These are phyloP conservation scores for Glyptemys insculpta DNA, from an alignment of 2,797 vertebrate species.

Conservation along the genomic window DNA sequence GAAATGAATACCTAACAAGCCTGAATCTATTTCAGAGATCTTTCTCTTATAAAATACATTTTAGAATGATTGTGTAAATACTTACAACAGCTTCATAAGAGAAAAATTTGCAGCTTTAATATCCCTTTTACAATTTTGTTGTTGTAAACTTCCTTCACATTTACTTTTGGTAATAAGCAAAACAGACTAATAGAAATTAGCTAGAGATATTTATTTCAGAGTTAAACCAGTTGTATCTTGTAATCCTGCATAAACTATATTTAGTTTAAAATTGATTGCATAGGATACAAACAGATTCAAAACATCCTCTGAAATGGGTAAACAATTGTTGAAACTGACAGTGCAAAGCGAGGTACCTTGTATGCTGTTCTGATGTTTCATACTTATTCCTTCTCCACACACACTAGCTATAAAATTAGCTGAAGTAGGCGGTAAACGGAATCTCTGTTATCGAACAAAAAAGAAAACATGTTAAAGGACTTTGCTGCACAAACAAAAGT, in stretches of 20 bases:
- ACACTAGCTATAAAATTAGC: conserved; percentile 80
- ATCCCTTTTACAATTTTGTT: neutral
- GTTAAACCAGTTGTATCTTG: neutral
- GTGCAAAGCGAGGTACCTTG: conserved; percentile 65
- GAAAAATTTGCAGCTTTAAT: neutral
- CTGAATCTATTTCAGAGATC: neutral
- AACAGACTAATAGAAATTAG: neutral
- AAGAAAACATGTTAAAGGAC: neutral
- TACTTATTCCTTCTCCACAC: conserved; percentile 43
- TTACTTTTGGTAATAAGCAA: neutral
- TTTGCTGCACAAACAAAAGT: neutral
- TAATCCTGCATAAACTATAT: neutral
- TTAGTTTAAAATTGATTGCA: neutral
- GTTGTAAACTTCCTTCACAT: neutral
- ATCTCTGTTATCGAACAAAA: conserved; percentile 82
- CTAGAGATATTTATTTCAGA: neutral
- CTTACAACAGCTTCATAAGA: neutral
- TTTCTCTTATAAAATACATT: neutral
- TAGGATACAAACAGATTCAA: neutral
- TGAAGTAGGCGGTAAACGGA: conserved; percentile 82
- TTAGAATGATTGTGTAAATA: neutral
- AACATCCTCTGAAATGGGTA: neutral
- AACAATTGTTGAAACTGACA: neutral
- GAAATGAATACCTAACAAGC: neutral
- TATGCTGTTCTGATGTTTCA: neutral